Percentiles rank a stretch among this genome's conserved stretches.
These are phyloP conservation scores for Triplophysa bombifrons DNA, from an alignment of 2,797 vertebrate species.

Conservation along the genomic window DNA sequence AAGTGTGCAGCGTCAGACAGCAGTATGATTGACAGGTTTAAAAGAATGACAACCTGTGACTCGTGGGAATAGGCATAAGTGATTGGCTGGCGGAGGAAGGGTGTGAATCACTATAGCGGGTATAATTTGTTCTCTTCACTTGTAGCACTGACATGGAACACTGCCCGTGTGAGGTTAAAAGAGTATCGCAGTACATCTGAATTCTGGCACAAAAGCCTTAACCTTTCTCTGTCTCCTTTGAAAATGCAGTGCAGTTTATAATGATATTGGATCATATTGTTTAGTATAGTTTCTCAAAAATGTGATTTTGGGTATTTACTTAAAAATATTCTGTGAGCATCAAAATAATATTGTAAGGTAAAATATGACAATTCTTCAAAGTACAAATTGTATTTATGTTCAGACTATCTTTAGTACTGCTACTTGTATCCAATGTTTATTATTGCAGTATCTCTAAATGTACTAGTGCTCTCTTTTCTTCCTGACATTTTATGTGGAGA, in stretches of 20 bases:
- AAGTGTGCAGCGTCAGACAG: neutral
- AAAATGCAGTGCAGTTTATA: neutral
- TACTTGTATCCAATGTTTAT: neutral
- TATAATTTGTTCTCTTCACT: constrained; percentile 29
- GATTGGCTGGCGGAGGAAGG: constrained; percentile 34
- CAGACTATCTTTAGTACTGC: neutral
- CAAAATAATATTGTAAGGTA: neutral
- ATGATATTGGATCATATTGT: neutral
- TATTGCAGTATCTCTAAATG: constrained; percentile 21
- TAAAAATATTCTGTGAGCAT: neutral
- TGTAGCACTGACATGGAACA: constrained; percentile 16
- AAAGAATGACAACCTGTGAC: constrained; percentile 11
- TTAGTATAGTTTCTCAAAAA: neutral
- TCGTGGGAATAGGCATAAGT: constrained; percentile 25
- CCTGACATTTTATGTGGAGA: constrained; percentile 5
- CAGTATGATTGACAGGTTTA: constrained; percentile 32
- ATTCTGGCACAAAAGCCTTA: constrained; percentile 12
- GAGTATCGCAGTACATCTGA: constrained; percentile 20
- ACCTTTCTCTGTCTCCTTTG: constrained; percentile 23
- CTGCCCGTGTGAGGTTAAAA: constrained; percentile 37
- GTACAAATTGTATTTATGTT: too few species aligned
- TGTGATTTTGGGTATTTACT: neutral
- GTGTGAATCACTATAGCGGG: constrained; percentile 34
- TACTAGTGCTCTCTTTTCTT: constrained; percentile 6
- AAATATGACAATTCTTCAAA: too few species aligned